Evolutionary conservation across 1,140 invertebrate species (phyloP).

Genomic region (Hylaeus anthracinus): DNA sequence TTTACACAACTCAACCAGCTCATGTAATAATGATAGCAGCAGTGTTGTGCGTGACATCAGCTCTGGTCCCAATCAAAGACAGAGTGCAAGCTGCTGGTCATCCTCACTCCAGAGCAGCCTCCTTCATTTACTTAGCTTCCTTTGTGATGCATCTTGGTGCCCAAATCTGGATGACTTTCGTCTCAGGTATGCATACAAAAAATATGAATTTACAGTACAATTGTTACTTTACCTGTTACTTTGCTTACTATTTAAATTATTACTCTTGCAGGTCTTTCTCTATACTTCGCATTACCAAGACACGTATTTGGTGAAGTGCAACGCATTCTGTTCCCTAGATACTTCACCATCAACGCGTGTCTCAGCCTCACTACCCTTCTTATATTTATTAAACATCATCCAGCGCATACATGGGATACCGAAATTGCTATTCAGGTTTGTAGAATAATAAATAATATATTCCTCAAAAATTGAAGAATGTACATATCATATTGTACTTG

Average conservation of each 20-base stretch:
- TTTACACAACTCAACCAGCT: slow-evolving; percentile 87
- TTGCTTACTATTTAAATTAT: not conserved
- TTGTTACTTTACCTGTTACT: too few relatives aligned
- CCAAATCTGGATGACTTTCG: slow-evolving; percentile 94
- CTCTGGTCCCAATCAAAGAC: slow-evolving; percentile 80
- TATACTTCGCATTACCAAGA: slow-evolving; percentile 90
- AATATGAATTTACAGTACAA: too few relatives aligned
- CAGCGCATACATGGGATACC: slow-evolving; percentile 73
- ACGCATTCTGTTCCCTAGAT: slow-evolving; percentile 91
- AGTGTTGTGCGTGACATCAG: slow-evolving; percentile 84
- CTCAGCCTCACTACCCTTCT: slow-evolving; percentile 88
- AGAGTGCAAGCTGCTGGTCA: slow-evolving; percentile 72
- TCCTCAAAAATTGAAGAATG: not conserved
- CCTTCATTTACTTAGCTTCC: slow-evolving; percentile 86
- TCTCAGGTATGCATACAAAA: slow-evolving; percentile 84
- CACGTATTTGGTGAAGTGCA: slow-evolving; percentile 92
- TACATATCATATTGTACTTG: slow-evolving; percentile 47
- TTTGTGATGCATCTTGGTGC: slow-evolving; percentile 90
- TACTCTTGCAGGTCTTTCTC: slow-evolving; percentile 85
- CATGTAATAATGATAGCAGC: slow-evolving; percentile 86
- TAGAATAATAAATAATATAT: not conserved
- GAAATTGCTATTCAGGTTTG: slow-evolving; percentile 79
- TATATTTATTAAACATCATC: slow-evolving; percentile 84
- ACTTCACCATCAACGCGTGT: slow-evolving; percentile 89
- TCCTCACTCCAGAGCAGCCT: slow-evolving; percentile 77